Evolutionary conservation across 2,888 invertebrate species (phyloP).

Genomic region (Athalia rosae): DNA sequence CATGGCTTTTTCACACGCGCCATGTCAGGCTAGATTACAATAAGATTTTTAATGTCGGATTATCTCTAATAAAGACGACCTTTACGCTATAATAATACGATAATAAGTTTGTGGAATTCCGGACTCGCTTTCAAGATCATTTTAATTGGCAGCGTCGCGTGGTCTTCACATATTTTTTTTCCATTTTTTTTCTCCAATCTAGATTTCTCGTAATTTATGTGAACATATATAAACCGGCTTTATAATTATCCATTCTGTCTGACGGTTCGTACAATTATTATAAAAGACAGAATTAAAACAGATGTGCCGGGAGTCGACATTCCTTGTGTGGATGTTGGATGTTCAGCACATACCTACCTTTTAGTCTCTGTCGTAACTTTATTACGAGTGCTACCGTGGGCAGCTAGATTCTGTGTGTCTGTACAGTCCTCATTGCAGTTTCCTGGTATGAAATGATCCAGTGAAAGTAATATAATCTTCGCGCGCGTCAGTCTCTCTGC

Average conservation of each 20-base stretch:
- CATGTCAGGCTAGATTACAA: constrained; percentile 9
- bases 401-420: no score
- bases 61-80: background rate
- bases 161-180: constrained; percentile 2
- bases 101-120: background rate
- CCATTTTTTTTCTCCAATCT: background rate
- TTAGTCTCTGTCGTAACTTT: constrained; percentile 25
- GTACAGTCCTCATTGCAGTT: background rate
- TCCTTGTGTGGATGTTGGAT: background rate
- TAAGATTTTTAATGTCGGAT: constrained; percentile 7
- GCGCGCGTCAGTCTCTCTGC: background rate
- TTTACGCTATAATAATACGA: background rate
- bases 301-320: no score
- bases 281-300: no score
- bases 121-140: constrained; percentile 11
- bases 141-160: constrained; percentile 8
- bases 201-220: no score
- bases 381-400: constrained; percentile 12
- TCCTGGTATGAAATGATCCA: constrained; percentile 32
- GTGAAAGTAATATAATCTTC: constrained; percentile 28
- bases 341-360: no score
- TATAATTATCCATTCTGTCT: no score
- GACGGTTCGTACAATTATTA: no score
- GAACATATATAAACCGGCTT: no score
- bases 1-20: constrained; percentile 49